A percentile compares a stretch with the other conserved stretches of the same genome.
Evolutionary conservation across 2,888 invertebrate genomes (phyloP).

Genomic region (Heterodera filipjevi): DNA sequence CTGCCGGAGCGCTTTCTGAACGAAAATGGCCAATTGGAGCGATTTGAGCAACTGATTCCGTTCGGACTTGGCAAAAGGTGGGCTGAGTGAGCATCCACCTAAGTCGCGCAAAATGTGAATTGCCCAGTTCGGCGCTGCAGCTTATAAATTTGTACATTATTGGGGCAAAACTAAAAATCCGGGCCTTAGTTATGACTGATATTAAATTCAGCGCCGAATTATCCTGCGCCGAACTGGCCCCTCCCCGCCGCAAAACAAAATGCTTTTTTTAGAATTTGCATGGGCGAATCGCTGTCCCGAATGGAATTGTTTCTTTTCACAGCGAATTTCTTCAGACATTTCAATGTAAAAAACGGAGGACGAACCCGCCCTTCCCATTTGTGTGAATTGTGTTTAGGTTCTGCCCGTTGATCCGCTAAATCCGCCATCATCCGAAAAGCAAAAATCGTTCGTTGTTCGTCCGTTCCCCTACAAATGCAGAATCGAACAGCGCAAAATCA

Average conservation of each 20-base stretch:
- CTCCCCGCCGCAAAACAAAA: not conserved
- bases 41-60: slow-evolving; percentile 45
- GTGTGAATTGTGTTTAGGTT: slow-evolving; percentile 4
- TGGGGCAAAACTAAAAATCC: no score
- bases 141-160: no score
- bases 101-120: no score
- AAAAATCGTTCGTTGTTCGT: not conserved
- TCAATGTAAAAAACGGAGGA: slow-evolving; percentile 4
- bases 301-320: slow-evolving; percentile 44
- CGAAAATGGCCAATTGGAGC: slow-evolving; percentile 40
- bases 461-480: slow-evolving; percentile 23
- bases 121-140: no score
- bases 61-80: slow-evolving; percentile 48
- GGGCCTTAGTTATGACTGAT: no score
- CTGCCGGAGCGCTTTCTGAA: slow-evolving; percentile 48
- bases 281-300: slow-evolving; percentile 48
- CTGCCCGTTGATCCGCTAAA: slow-evolving; percentile 25
- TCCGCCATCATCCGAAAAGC: slow-evolving; percentile 13
- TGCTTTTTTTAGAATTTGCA: slow-evolving; percentile 30
- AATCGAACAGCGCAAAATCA: not conserved
- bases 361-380: not conserved
- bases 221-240: no score
- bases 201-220: no score
- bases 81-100: no score
- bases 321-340: slow-evolving; percentile 31